Base-by-base conservation (phyloP, 2,113 vertebrate genomes). In the Acrocephalus arundinaceus region DNA sequence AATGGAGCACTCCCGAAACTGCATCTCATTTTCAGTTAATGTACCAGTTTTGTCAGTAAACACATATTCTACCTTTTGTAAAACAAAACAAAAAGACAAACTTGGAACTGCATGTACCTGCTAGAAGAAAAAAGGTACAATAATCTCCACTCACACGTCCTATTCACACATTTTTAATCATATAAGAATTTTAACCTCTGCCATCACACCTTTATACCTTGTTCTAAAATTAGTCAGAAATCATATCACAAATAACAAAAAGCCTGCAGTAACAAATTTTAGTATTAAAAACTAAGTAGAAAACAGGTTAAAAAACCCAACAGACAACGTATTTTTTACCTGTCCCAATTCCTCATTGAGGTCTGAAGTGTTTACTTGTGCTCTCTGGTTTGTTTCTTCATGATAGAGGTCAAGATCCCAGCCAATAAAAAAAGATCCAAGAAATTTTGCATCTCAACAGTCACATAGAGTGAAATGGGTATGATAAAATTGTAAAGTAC, bases 401-500 rank as follows among this genome's bases (percentile, higher is more conserved):
- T 99, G 99, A 96, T 99, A 99, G n/a, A 99, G 98, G 96, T 99
- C 99, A 97, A 99, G 98, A 97, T 99, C 99, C 99, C 99, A 99
- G 88, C 98, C 98, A 93, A 99, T 99, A 95, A 99, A 99, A 98
- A 99, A 99, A 12, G 99, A 99, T 45, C 99, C 99, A 90, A 99
- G 97, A 95, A 99, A 99, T 96, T 99, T 96, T 99, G 99, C 99
- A 99, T 99, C 98, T 99, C 99, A 77, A 99, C 99, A 10, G 99
- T 99, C 66, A 99, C 99, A 58, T 99, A 99, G 14, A 99, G 98
- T 20, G 99, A 99, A 97, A 99, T 99, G 63, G 99, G 99, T 96
- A 99, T 99, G 97, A 99, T 99, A 95, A 99, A 99, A 97, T 99
- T 99, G 97, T 99, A 99, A 67, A 99, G 98, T 74, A 99, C 99